Evolutionary conservation across 2,888 invertebrate genomes (phyloP).

Genomic region (Calliphora vomitoria): DNA sequence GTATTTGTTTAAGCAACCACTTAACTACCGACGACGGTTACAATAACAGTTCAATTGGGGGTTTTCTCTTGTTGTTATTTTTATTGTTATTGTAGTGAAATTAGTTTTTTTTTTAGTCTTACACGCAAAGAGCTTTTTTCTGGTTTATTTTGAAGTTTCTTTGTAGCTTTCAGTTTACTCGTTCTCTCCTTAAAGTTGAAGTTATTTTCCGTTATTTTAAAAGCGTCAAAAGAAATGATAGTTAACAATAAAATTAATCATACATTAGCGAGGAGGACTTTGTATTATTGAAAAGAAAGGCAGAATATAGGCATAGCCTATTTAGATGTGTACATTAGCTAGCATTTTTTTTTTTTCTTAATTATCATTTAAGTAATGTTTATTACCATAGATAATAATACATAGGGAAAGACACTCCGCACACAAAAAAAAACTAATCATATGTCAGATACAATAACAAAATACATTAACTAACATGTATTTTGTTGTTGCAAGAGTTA

Average conservation of each 20-base stretch:
- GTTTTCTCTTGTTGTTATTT: slow-evolving; percentile 10
- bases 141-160: slow-evolving; percentile 12
- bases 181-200: neutral
- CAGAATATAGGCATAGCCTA: too few species aligned
- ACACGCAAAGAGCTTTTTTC: slow-evolving; percentile 56
- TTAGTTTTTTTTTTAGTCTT: slow-evolving; percentile 38
- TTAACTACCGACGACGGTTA: slow-evolving; percentile 53
- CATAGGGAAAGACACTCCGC: too few species aligned
- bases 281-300: too few species aligned
- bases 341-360: too few species aligned
- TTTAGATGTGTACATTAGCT: too few species aligned
- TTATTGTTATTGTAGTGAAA: slow-evolving; percentile 34
- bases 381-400: too few species aligned
- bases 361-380: too few species aligned
- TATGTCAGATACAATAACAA: too few species aligned
- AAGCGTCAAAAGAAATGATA: neutral
- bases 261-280: too few species aligned
- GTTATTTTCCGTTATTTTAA: slow-evolving; percentile 51
- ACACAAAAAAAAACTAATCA: too few species aligned
- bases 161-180: slow-evolving; percentile 45
- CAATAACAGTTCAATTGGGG: slow-evolving; percentile 51
- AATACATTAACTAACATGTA: too few species aligned
- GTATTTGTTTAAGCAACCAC: slow-evolving; percentile 57
- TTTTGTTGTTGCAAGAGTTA: too few species aligned
- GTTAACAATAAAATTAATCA: neutral